Base-by-base conservation (phyloP, 2,797 vertebrate species). In the Halcyon smyrnensis region DNA sequence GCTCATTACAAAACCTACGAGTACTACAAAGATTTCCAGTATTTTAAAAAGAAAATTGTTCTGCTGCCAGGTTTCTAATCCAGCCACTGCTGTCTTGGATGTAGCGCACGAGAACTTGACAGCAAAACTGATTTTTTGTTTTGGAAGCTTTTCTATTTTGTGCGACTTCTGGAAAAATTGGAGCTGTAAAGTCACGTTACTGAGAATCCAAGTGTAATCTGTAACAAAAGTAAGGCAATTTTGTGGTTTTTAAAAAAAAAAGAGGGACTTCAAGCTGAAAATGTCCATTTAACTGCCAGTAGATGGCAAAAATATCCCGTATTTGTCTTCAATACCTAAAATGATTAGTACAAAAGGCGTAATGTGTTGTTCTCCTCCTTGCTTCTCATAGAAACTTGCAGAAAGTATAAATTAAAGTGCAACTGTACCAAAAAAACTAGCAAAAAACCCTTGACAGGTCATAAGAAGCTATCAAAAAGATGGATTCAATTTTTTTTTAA, bases 211-310 rank as follows among this genome's bases (percentile, higher is more conserved):
- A 91, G 73, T 6, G 3, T 74, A 81, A 93, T 23, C 95, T 95
- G 93, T 88, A 96, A 95, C 90, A 96, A 96, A 95, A 96, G 90
- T 96, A 97, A 96, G 96, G 96, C 95, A 95, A 85, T 93, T 93
- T 67, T 93, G 85, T 95, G 74, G 80, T 60, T 75, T 37, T 37
- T 20, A 37, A 51, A 6, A 69, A 92, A 6, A 69, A 92, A 76
- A 84, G 63, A 48, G 71, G 84, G 89, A 93, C 19, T 89, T 93
- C 19, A 50, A 82, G 81, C 34, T 95, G 94, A 85, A 96, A 93
- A 84, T 3, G 75, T 96, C 93, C 71, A 74, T 68, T 91, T 68
- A 87, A 82, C 88, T 85, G 83, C 94, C 94, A 97, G 95, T 39
- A 95, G 95, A 77, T 93, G 95, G 95, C 96, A 96, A 97, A 95